phyloP scores from a whole-genome alignment of 2,888 invertebrate species.

The Gryllus longicercus region DNA sequence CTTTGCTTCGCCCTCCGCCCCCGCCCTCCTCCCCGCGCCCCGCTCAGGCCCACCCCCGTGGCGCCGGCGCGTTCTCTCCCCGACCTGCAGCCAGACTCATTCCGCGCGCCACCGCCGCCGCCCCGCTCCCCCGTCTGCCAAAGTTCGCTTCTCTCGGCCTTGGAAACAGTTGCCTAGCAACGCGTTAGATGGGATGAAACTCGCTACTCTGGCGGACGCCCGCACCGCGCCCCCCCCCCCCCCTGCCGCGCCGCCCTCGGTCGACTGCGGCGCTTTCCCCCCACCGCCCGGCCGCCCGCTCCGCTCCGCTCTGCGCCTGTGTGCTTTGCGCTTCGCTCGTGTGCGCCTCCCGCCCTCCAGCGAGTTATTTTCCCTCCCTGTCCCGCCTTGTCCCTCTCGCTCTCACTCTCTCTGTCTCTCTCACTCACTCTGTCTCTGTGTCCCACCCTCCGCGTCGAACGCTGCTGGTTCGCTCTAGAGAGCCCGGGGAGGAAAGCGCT shows the following conservation, averaged over 20 bases:
- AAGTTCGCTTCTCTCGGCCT: slow-evolving; percentile 5
- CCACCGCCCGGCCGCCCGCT: neutral
- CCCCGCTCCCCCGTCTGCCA: neutral
- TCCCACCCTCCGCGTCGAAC: neutral
- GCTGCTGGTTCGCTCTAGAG: neutral
- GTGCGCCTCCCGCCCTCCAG: neutral
- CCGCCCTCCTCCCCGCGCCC: neutral
- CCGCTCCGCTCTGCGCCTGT: neutral
- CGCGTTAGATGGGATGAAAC: slow-evolving; percentile 5
- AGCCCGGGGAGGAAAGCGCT: neutral
- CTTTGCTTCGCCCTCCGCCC: neutral
- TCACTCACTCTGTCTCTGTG: neutral
- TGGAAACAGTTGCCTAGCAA: slow-evolving; percentile 17
- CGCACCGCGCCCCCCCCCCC: neutral
- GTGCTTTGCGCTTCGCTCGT: neutral
- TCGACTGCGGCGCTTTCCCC: neutral
- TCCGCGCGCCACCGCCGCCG: neutral
- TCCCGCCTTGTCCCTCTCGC: too few species aligned
- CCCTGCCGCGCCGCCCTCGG: neutral
- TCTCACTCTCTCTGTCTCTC: neutral
- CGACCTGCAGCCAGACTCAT: neutral
- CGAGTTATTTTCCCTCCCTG: too few species aligned
- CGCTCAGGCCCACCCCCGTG: neutral
- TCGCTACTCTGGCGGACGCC: neutral
- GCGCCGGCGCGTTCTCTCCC: too few species aligned